Evolutionary conservation across 2,797 vertebrate species (phyloP), one percentile per base, ranked within the genome.

Genomic region (Valencia hispanica): DNA sequence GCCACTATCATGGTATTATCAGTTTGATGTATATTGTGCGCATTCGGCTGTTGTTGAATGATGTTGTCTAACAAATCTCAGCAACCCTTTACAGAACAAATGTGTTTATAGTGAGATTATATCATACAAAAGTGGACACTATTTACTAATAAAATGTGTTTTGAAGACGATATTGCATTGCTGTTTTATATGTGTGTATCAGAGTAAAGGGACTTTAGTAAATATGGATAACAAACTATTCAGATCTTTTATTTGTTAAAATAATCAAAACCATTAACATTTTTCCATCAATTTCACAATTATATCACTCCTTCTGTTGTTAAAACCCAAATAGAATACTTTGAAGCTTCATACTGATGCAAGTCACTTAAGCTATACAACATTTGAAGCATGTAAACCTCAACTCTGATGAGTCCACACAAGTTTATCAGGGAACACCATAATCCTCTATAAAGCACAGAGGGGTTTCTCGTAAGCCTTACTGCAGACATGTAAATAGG

Each of bases 371-470:
- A 65, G 59, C 59, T 36, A 20, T 20, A 34, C 17, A 61, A 32
- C 14, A 15, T 9, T 47, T 81, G 84, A 80, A 83, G 69, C 72
- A 84, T 72, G 73, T 82, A 86, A 90, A 83, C 78, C 74, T 85
- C 73, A 75, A 77, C 72, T 39, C 79, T 77, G 84, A 91, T 82
- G 70, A 87, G 74, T 84, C 59, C 85, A 91, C 85, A 87, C 81
- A 81, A 78, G 80, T 89, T 88, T 89, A 91, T 92, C 77, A 72
- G 74, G 73, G 74, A 87, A 89, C 81, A 83, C 88, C 85, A 79
- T 88, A 93, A 94, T 3, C 53, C 82, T 74, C 90, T 20, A 92
- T 94, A 93, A 93, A 94, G 91, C 89, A 89, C 79, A 91, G 84
- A 86, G 84, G 84, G 85, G 87, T 78, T 93, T 91, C 90, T 92